phyloP scores from a whole-genome alignment of 2,888 invertebrate genomes.

The Callyntrura guangdongensis region DNA sequence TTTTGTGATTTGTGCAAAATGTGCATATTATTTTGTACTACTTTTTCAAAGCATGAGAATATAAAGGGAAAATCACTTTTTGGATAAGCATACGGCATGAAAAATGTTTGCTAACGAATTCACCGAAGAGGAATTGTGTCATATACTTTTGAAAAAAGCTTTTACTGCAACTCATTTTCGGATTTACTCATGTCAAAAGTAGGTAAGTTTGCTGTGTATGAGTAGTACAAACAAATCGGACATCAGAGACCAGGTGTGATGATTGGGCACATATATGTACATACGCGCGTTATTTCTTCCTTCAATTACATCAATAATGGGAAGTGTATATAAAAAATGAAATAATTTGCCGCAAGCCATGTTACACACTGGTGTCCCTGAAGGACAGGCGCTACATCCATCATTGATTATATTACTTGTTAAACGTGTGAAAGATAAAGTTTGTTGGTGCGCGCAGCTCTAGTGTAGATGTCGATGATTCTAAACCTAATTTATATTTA shows the following conservation, averaged over 20 bases:
- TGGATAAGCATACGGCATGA: conserved; percentile 39
- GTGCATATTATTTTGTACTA: conserved; percentile 58
- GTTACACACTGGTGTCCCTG: conserved; percentile 34
- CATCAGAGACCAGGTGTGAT: conserved; percentile 57
- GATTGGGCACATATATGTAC: neutral
- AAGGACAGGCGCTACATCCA: conserved; percentile 44
- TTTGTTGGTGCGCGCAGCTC: neutral
- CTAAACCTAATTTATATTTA: conserved; percentile 55
- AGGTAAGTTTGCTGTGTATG: conserved; percentile 32
- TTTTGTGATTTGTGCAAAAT: conserved; percentile 37
- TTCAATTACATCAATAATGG: conserved; percentile 58
- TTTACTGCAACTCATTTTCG: conserved; percentile 62
- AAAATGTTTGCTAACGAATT: conserved; percentile 64
- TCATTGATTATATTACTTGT: conserved; percentile 27
- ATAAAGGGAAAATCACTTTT: conserved; percentile 21
- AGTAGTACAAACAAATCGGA: conserved; percentile 5
- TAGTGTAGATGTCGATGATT: conserved; percentile 20
- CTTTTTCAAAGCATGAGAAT: conserved; percentile 54
- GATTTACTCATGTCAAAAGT: conserved; percentile 57
- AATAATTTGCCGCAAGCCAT: conserved; percentile 52
- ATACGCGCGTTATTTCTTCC: neutral
- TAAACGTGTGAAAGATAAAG: neutral
- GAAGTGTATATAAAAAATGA: conserved; percentile 35
- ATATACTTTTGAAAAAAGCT: conserved; percentile 37
- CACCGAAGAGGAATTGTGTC: conserved; percentile 73